Evolutionary conservation across 2,797 vertebrate genomes (phyloP).

Genomic region (Falco columbarius): DNA sequence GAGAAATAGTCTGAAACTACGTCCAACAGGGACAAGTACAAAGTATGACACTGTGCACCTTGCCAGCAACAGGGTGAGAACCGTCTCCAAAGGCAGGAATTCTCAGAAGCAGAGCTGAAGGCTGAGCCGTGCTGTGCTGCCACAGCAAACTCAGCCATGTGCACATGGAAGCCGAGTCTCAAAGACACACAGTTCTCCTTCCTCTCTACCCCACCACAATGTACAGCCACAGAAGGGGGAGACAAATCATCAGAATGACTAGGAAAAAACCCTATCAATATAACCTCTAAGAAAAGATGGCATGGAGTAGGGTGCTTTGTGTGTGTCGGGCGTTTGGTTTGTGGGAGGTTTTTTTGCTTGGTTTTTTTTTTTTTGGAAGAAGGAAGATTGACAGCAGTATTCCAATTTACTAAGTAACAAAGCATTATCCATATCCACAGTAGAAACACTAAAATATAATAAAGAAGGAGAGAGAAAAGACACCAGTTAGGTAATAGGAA

Average conservation of each 20-base stretch:
- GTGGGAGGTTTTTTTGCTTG: neutral
- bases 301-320: neutral
- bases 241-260: neutral
- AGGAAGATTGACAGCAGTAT: neutral
- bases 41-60: rapidly evolving
- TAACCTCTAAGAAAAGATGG: neutral
- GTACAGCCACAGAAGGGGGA: neutral
- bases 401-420: neutral
- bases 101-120: neutral
- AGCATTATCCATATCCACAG: neutral
- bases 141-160: neutral
- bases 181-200: neutral
- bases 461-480: neutral
- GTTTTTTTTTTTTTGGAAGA: neutral
- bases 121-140: neutral
- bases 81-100: neutral
- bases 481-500: neutral
- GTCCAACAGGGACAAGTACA: neutral
- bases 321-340: neutral
- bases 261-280: neutral
- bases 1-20: neutral
- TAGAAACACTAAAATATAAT: neutral
- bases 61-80: neutral
- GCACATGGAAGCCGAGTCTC: neutral
- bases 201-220: neutral